Evolutionary conservation across 64 coral and sea anemone genomes (phyloP).

Genomic region (Cladopsammia gracilis): DNA sequence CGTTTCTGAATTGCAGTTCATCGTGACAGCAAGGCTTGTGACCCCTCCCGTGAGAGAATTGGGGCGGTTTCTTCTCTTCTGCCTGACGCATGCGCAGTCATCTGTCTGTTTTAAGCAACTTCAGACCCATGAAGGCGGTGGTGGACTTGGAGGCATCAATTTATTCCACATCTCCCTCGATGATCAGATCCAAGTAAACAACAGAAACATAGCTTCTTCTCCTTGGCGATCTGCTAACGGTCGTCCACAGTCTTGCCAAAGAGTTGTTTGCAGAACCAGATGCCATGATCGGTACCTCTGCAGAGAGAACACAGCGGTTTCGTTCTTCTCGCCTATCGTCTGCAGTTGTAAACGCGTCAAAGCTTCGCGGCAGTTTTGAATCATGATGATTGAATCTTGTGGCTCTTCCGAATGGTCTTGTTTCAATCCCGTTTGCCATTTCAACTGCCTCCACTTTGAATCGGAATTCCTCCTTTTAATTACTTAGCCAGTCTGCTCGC

Average conservation of each 20-base stretch:
- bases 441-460: constrained; percentile 29
- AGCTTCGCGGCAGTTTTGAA: background rate
- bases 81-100: too few species aligned
- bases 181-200: constrained; percentile 48
- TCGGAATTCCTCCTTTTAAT: constrained; percentile 61
- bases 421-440: constrained; percentile 29
- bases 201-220: constrained; percentile 51
- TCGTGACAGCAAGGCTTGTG: too few species aligned
- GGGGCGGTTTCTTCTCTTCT: too few species aligned
- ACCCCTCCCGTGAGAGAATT: too few species aligned
- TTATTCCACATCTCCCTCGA: constrained; percentile 17
- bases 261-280: constrained; percentile 37
- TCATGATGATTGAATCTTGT: background rate
- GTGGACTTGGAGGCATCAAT: constrained; percentile 46
- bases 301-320: constrained; percentile 1
- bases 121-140: background rate
- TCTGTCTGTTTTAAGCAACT: too few species aligned
- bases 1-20: too few species aligned
- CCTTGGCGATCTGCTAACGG: constrained; percentile 50
- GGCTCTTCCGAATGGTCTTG: background rate
- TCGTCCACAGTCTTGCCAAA: background rate
- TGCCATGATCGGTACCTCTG: background rate
- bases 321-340: background rate
- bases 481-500: constrained; percentile 25
- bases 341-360: background rate